Percentiles rank a stretch among this genome's conserved stretches.
Conservation (phyloP, 64 coral and sea anemone species). For the Pocillopora verrucosa region DNA sequence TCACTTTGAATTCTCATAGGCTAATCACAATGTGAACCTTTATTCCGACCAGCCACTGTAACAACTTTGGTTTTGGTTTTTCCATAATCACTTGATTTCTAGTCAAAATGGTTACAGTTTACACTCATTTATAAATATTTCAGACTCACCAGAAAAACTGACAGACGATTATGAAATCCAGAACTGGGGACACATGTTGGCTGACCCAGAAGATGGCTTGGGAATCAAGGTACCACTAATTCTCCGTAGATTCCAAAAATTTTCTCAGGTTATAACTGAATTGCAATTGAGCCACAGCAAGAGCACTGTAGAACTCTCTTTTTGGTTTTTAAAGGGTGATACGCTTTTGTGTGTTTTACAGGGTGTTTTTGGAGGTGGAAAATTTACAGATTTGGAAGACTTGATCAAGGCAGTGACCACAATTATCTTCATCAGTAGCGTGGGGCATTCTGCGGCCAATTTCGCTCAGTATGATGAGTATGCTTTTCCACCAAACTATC, state of each 20-base stretch:
- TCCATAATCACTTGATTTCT: not conserved
- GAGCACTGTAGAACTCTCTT: no score
- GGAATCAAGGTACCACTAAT: slow-evolving; percentile 72
- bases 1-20: no score
- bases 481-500: slow-evolving; percentile 96
- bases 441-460: slow-evolving; percentile 88
- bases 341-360: not conserved
- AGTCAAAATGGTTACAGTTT: not conserved
- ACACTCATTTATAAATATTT: not conserved
- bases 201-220: slow-evolving; percentile 82
- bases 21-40: no score
- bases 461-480: slow-evolving; percentile 95
- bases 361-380: slow-evolving; percentile 89
- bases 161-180: slow-evolving; percentile 90
- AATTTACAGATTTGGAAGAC: slow-evolving; percentile 79
- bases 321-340: not conserved
- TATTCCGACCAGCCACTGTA: no score
- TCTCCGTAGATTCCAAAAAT: no score
- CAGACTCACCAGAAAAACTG: slow-evolving; percentile 85
- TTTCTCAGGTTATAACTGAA: no score
- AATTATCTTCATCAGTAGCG: slow-evolving; percentile 94
- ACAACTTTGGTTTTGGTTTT: no score
- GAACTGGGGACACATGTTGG: slow-evolving; percentile 94
- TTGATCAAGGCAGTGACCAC: slow-evolving; percentile 87
- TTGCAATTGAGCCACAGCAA: no score